Evolutionary conservation across 2,888 invertebrate species (phyloP).

Genomic region (Eumacrocentrus americanus): DNA sequence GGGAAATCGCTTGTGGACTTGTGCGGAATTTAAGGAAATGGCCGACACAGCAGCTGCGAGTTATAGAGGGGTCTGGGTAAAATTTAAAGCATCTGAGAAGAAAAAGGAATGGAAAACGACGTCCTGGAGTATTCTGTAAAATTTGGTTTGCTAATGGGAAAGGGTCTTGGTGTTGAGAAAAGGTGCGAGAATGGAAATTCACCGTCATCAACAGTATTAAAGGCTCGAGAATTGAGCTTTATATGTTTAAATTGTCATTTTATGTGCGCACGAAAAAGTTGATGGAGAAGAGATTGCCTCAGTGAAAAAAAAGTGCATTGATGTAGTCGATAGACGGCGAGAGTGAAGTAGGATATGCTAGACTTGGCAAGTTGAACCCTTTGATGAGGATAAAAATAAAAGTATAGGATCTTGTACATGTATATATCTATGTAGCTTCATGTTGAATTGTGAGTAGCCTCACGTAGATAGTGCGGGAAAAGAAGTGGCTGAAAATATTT

Average conservation of each 20-base stretch:
- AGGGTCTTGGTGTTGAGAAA: neutral
- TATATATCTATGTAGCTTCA: neutral
- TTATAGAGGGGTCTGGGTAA: neutral
- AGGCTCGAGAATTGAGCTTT: too few relatives aligned
- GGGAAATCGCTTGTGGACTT: too few relatives aligned
- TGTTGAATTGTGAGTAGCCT: neutral
- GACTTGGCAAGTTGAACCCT: conserved; percentile 15
- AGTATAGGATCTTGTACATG: neutral
- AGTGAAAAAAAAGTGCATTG: neutral
- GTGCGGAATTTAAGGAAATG: too few relatives aligned
- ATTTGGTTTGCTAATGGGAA: too few relatives aligned
- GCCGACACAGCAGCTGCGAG: neutral
- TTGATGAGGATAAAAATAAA: conserved; percentile 19
- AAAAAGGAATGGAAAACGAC: neutral
- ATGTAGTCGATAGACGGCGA: neutral
- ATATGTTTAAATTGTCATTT: too few relatives aligned
- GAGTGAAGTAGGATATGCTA: neutral
- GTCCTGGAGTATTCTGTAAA: too few relatives aligned
- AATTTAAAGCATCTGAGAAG: neutral
- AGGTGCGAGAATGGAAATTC: too few relatives aligned
- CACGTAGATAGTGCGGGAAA: neutral
- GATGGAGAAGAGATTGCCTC: too few relatives aligned
- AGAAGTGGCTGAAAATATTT: conserved; percentile 1
- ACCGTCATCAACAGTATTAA: too few relatives aligned
- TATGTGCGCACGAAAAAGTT: too few relatives aligned